Base-by-base conservation (phyloP, 2,888 invertebrate genomes). In the Saturnia pavonia region DNA sequence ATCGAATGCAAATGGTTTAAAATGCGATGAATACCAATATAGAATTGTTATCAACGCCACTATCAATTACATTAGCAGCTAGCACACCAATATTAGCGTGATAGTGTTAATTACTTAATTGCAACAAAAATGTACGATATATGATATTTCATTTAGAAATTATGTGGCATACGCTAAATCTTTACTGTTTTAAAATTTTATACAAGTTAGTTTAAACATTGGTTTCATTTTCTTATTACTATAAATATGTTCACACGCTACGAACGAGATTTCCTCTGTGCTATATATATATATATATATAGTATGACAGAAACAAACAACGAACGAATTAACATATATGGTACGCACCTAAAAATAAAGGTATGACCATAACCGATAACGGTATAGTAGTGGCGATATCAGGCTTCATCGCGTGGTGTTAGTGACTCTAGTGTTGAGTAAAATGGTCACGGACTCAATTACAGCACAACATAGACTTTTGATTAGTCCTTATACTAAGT, bases 51-150 rank as follows among this genome's bases (percentile, higher is more conserved):
- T 65, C 63, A 16, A 34, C 34, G 16, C 19, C 1, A 34, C 19
- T 34, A 34, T 34, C 65, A 65, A 19, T 65, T 40, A 65, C 40
- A 65, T 65, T 65, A 40, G 65, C 40, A 40, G 34, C 27, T 34
- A 63, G 63, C 19, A 16, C 19, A 63, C 16, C 22, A 19, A n/a
- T 65, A 11, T 40, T 22, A 40, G 34, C 40, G n/a, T 40, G 40
- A 16, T 40, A 2, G 19, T 65, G 65, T 65, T 65, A 40, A 16
- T 40, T 40, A 40, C 40, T 1, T 11, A 65, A 6, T 34, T 40
- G n/a, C 11, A n/a, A 65, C 19, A 40, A 34, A 65, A 34, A 65
- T 40, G 14, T 27, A 65, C 22, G 65, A 16, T n/a, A 40, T 1
- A n/a, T 63, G 19, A 27, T 19, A 16, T 63, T 34, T 34, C 57